Evolutionary conservation across 2,888 invertebrate species (phyloP), one percentile per base, ranked within the genome.

Genomic region (Drosophila austrosaltans): DNA sequence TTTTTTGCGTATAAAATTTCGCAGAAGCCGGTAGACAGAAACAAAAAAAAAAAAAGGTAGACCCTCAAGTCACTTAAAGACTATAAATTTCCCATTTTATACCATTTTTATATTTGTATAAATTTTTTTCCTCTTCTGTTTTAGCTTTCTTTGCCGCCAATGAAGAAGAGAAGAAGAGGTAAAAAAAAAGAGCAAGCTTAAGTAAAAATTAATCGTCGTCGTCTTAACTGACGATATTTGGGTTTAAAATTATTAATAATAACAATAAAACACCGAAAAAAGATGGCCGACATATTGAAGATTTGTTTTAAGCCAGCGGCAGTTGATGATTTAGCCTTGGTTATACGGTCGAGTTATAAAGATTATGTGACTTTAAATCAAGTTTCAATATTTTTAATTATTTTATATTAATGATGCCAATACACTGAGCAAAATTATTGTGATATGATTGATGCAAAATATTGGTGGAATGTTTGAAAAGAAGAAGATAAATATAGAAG

Each of bases 181-280:
- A 62, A 7, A 39, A 57, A 54, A 71, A 16, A 16, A 30, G 30
- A 5, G 81, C 83, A 89, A 89, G 83, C 83, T 48, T 48, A 48
- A 77, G 66, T 83, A 71, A 83, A 83, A 89, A 22, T 89, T 83
- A 89, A 83, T 83, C 87, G 89, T 63, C 87, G 89, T 62, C 77
- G 79, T 79, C 89, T 83, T 84, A 89, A 82, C 85, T 61, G 77
- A 66, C 80, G 75, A 79, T 80, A 82, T 80, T 80, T 77, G 79
- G 66, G 70, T 72, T 79, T 20, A 32, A 48, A 58, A 22, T 64
- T 64, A 57, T 57, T 42, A 42, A 25, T 42, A 42, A 59, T 40
- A 39, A 44, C 10, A 44, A 30, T n/a, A 42, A 42, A 59, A 28
- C 20, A 53, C 53, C 48, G 12, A 7, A 22, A 36, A 22, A 57